phyloP scores from a whole-genome alignment of 2,113 vertebrate species.

The Caranx ignobilis region DNA sequence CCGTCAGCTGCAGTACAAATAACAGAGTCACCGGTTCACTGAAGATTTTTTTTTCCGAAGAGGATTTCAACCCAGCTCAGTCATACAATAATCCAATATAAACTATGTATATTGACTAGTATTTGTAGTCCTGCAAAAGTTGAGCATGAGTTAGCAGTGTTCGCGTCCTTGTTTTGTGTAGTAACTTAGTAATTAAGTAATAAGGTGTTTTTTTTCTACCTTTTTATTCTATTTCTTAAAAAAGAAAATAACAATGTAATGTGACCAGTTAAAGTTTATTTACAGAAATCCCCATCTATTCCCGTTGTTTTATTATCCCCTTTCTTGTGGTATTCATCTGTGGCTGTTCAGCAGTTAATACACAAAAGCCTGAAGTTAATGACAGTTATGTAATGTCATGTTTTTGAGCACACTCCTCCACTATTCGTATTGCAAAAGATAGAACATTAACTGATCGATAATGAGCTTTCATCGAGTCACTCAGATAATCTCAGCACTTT shows the following conservation, averaged over 20 bases:
- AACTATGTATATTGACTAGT: not conserved
- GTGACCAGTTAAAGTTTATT: constrained; percentile 12
- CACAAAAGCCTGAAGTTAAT: constrained; percentile 4
- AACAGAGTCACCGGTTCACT: constrained; percentile 27
- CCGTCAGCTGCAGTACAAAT: constrained; percentile 83
- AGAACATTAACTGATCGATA: constrained; percentile 70
- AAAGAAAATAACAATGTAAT: not conserved
- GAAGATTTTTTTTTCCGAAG: not conserved
- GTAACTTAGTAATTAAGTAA: not conserved
- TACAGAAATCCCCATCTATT: not conserved
- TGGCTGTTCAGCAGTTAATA: constrained; percentile 16
- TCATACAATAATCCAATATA: not conserved
- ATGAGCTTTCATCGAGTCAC: constrained; percentile 23
- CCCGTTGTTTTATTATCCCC: constrained; percentile 13
- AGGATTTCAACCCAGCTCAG: not conserved
- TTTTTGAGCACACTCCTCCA: constrained; percentile 8
- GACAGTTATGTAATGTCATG: constrained; percentile 4
- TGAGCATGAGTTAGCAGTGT: not conserved
- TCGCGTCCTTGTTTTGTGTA: not conserved
- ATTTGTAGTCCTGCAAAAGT: not conserved
- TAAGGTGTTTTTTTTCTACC: not conserved
- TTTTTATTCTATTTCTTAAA: too few relatives aligned
- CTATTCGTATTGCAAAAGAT: constrained; percentile 29
- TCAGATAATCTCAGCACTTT: constrained; percentile 22
- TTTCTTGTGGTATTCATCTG: not conserved